These are phyloP conservation scores for Danio tinwini DNA, from an alignment of 2,797 vertebrate species.

Conservation along the genomic window DNA sequence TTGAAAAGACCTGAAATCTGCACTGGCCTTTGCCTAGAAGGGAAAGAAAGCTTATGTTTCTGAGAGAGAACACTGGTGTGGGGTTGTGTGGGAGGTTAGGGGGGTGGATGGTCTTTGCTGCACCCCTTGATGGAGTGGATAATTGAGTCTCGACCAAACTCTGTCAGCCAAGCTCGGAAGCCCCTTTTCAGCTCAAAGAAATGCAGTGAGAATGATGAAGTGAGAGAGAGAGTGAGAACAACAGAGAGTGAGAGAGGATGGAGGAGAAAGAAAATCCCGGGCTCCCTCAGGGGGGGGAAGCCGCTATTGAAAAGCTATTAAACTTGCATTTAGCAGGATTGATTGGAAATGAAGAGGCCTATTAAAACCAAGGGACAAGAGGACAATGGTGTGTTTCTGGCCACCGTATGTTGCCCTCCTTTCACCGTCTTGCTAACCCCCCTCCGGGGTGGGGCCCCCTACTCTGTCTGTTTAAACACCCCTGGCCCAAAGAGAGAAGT, in stretches of 20 bases:
- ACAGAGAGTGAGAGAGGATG: slow-evolving; percentile 62
- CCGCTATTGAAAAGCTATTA: slow-evolving; percentile 88
- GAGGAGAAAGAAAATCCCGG: slow-evolving; percentile 75
- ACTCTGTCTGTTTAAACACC: slow-evolving; percentile 81
- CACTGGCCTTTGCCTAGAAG: slow-evolving; percentile 53
- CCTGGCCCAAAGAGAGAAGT: slow-evolving; percentile 75
- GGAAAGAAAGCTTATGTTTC: slow-evolving; percentile 42
- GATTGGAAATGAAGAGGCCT: slow-evolving; percentile 88
- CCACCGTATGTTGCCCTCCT: slow-evolving; percentile 83
- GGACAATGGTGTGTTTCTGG: slow-evolving; percentile 83
- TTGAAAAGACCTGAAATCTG: slow-evolving; percentile 58
- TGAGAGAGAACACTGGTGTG: slow-evolving; percentile 19
- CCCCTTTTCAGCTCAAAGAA: slow-evolving; percentile 65
- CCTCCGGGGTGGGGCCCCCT: slow-evolving; percentile 59
- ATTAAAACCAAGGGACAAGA: slow-evolving; percentile 83
- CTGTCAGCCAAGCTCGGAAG: slow-evolving; percentile 74
- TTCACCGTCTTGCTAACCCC: slow-evolving; percentile 71
- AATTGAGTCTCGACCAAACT: slow-evolving; percentile 83
- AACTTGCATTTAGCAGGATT: slow-evolving; percentile 88
- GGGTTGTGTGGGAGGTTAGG: slow-evolving; percentile 56
- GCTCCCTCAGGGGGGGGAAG: slow-evolving; percentile 76
- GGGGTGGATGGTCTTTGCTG: slow-evolving; percentile 58
- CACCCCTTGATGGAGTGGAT: slow-evolving; percentile 78
- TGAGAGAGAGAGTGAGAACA: slow-evolving; percentile 56
- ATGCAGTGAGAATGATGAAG: slow-evolving; percentile 62